phyloP scores from a whole-genome alignment of 2,113 vertebrate genomes.

The Antechinus stuartii region DNA sequence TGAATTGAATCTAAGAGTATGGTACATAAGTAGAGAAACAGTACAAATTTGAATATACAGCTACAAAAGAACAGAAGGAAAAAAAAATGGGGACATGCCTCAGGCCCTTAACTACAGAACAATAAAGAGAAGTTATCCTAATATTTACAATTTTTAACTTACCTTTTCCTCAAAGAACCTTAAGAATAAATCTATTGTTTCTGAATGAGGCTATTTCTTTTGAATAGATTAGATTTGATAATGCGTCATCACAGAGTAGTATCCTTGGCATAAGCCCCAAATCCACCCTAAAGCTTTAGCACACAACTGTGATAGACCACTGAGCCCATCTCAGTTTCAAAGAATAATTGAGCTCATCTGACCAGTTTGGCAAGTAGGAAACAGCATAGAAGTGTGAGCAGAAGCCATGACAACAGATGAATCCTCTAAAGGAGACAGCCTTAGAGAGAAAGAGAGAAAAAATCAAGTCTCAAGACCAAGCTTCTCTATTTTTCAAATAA shows the following conservation, averaged over 20 bases:
- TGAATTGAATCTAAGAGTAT: not conserved
- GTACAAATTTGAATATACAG: not conserved
- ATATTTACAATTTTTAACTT: not conserved
- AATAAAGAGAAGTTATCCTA: not conserved
- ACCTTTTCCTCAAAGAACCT: not conserved
- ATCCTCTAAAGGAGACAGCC: not conserved
- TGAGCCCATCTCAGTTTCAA: not conserved
- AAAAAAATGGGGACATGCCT: not conserved
- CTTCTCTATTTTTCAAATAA: not conserved
- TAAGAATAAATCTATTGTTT: not conserved
- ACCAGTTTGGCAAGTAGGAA: not conserved
- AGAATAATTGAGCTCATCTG: not conserved
- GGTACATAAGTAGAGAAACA: not conserved
- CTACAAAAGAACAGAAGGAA: not conserved
- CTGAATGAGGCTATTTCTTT: not conserved
- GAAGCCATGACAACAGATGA: not conserved
- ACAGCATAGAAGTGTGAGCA: not conserved
- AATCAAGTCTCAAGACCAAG: not conserved
- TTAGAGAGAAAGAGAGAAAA: not conserved
- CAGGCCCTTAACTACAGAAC: not conserved
- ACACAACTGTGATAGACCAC: not conserved
- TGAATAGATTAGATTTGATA: not conserved
- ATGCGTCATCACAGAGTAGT: not conserved
- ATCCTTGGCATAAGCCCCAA: not conserved
- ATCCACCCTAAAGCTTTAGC: not conserved